phyloP scores from a whole-genome alignment of 2,888 invertebrate genomes.

The Nebria brevicollis region DNA sequence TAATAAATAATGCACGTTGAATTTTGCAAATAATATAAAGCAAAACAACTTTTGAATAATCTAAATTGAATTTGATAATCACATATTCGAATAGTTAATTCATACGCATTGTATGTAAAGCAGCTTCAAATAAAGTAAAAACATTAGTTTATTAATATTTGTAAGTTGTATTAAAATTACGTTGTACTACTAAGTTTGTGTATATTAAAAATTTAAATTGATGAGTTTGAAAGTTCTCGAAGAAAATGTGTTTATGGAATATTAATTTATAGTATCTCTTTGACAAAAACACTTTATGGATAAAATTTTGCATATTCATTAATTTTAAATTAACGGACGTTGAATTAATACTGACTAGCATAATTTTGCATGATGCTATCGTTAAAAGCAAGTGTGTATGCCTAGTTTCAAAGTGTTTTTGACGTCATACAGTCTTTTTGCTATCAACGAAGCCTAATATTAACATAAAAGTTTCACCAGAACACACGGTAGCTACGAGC shows the following conservation, averaged over 20 bases:
- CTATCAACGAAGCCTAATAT: conserved; percentile 19
- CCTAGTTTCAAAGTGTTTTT: conserved; percentile 22
- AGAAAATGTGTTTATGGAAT: conserved; percentile 11
- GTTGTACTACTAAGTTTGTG: background rate
- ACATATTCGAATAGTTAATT: no score
- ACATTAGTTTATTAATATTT: background rate
- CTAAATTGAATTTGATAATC: no score
- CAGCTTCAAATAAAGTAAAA: background rate
- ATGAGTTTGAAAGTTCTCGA: background rate
- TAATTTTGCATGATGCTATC: conserved; percentile 4
- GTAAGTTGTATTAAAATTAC: background rate
- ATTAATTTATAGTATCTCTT: conserved; percentile 17
- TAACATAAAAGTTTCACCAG: conserved; percentile 31
- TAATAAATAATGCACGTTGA: no score
- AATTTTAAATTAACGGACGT: conserved; percentile 24
- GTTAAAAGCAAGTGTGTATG: conserved; percentile 4
- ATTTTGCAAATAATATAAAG: no score
- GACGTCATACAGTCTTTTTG: conserved; percentile 21
- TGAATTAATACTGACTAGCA: conserved; percentile 21
- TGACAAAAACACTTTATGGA: conserved; percentile 17
- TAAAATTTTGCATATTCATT: conserved; percentile 40
- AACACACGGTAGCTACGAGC: background rate
- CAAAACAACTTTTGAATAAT: no score
- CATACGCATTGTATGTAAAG: no score
- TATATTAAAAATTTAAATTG: background rate